Evolutionary conservation across 2,113 vertebrate species (phyloP), one percentile per base, ranked within the genome.

Genomic region (Fregata magnificens): DNA sequence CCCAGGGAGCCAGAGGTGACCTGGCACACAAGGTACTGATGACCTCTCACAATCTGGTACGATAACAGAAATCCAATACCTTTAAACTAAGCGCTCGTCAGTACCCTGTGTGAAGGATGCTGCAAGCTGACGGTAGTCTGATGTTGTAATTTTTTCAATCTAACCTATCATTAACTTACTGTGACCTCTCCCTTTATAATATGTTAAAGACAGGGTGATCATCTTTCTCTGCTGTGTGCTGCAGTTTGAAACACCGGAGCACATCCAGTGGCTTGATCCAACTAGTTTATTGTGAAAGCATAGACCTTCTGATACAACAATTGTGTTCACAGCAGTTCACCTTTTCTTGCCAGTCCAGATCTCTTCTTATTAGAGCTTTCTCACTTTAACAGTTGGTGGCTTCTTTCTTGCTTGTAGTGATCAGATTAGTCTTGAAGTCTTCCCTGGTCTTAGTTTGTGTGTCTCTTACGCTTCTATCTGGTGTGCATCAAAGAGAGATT

Each of bases 241-340:
- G 0, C 20, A 9, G 44, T n/a, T 72, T 86, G 73, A 34, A 73
- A 55, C 74, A 9, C 2, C 62, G 85, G 66, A 90, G 26, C 38
- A 3, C 58, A 32, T 74, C 72, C 63, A 20, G 55, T 36, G 80
- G 15, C 88, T 70, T 29, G 80, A 91, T 81, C 29, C 77, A 71
- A 0, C 58, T 26, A 77, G 49, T 53, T 92, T 34, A 38, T 45
- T 66, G 55, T 1, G 0, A 28, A 78, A 67, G 61, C 56, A 6
- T 0, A 11, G 56, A 59, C 32, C 32, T 93, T 45, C 15, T 52
- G 84, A 59, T 62, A 47, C 5, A 92, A 38, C 40, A 25, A 50
- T 71, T 24, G 67, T 79, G 55, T 76, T 93, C 80, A 13, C 85
- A 91, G 90, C 92, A 89, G n/a, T 55, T 89, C 87, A 20, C 58